These are phyloP conservation scores for Ursus arctos DNA, from an alignment of 2,113 vertebrate genomes.

Conservation along the genomic window DNA sequence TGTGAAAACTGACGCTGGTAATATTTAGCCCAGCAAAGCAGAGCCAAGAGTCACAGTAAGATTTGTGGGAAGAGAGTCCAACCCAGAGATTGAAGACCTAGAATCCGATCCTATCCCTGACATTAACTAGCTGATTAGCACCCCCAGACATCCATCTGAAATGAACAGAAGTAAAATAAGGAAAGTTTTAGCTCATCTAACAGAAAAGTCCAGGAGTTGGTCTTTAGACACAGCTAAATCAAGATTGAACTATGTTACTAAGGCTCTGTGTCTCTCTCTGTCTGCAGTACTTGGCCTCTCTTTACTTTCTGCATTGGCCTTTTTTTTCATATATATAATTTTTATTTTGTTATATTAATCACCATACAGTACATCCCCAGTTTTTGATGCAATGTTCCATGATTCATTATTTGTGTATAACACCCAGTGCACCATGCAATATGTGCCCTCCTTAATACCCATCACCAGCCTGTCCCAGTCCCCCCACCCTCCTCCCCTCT, in stretches of 20 bases:
- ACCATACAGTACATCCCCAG: too few species aligned
- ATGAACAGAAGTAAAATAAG: not conserved
- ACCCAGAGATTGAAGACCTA: not conserved
- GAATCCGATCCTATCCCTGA: not conserved
- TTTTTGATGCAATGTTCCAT: too few species aligned
- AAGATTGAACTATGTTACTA: not conserved
- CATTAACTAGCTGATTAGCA: not conserved
- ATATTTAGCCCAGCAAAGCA: not conserved
- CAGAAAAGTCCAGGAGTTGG: not conserved
- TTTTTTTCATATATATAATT: too few species aligned
- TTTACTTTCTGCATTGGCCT: not conserved
- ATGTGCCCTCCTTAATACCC: too few species aligned
- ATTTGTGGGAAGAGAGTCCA: constrained; percentile 8
- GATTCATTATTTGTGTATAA: too few species aligned
- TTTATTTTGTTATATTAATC: too few species aligned
- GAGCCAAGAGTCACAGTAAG: not conserved
- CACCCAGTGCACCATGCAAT: too few species aligned
- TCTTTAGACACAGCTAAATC: constrained; percentile 3
- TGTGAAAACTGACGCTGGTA: constrained; percentile 1
- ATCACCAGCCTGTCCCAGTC: too few species aligned
- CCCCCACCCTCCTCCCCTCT: too few species aligned
- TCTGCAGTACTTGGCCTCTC: not conserved
- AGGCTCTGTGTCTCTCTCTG: not conserved
- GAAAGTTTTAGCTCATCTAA: not conserved
- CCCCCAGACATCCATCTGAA: not conserved